phyloP scores from a whole-genome alignment of 2,888 invertebrate genomes.

The Eubasilissa splendida region DNA sequence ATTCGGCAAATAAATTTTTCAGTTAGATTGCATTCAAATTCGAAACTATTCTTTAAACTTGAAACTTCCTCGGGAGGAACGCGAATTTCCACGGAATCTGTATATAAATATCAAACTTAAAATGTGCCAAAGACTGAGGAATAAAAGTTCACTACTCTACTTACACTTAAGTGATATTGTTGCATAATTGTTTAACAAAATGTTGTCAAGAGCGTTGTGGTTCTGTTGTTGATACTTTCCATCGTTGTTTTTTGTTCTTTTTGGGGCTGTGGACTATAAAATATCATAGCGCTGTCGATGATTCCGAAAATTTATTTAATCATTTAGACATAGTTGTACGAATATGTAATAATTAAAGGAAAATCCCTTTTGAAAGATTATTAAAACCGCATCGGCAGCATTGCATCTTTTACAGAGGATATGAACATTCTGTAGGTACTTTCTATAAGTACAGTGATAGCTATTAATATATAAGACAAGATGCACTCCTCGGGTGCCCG shows the following conservation, averaged over 20 bases:
- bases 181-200: constrained; percentile 29
- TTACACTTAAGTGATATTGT: constrained; percentile 41
- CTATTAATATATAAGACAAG: constrained; percentile 12
- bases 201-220: constrained; percentile 1
- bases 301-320: constrained; percentile 13
- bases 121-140: constrained; percentile 43
- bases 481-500: background rate
- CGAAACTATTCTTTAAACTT: background rate
- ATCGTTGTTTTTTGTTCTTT: constrained; percentile 35
- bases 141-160: constrained; percentile 40
- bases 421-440: constrained; percentile 27
- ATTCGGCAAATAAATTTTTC: too few species aligned
- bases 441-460: constrained; percentile 17
- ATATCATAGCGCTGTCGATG: constrained; percentile 31
- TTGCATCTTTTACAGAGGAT: constrained; percentile 19
- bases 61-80: constrained; percentile 28
- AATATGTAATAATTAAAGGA: background rate
- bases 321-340: constrained; percentile 2
- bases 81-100: constrained; percentile 10
- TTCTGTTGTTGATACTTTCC: constrained; percentile 22
- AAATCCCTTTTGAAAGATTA: background rate
- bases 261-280: constrained; percentile 45
- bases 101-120: constrained; percentile 33
- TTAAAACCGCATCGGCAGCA: background rate
- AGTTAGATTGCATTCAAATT: too few species aligned